Percentiles rank a stretch among this genome's conserved stretches.
phyloP scores from a whole-genome alignment of 2,888 invertebrate genomes.

The Ypsolopha sequella region DNA sequence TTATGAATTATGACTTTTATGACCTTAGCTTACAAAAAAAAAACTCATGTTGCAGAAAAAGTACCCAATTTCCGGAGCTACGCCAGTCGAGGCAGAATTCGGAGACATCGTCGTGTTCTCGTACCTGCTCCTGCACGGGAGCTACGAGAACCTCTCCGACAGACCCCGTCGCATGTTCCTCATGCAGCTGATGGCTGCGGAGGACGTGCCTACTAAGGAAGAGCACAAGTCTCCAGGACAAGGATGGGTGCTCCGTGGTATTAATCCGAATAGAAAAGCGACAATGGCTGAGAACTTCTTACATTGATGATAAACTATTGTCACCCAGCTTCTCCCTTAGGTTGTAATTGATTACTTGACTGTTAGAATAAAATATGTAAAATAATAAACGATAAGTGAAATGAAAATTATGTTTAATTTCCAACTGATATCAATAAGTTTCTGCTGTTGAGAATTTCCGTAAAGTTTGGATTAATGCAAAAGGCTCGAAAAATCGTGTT shows the following conservation, averaged over 20 bases:
- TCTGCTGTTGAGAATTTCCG: no score
- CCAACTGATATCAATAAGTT: no score
- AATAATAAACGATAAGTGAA: background rate
- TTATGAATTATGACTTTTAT: no score
- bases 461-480: no score
- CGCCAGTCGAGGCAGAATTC: conserved; percentile 40
- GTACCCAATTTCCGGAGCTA: conserved; percentile 41
- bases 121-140: conserved; percentile 57
- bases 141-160: conserved; percentile 46
- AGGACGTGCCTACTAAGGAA: conserved; percentile 42
- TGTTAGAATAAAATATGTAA: background rate
- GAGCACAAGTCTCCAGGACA: conserved; percentile 50
- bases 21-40: no score
- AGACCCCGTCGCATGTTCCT: conserved; percentile 52
- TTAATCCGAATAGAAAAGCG: conserved; percentile 35
- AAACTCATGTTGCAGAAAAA: conserved; percentile 19
- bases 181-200: conserved; percentile 50
- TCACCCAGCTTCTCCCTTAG: no score
- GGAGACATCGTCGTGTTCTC: conserved; percentile 59
- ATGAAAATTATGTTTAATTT: background rate
- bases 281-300: conserved; percentile 30
- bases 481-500: no score
- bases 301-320: conserved; percentile 1
- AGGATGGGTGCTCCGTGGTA: conserved; percentile 48
- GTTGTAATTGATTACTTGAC: no score